Conservation (phyloP, 1,140 invertebrate species). For the Drosophila willistoni region DNA sequence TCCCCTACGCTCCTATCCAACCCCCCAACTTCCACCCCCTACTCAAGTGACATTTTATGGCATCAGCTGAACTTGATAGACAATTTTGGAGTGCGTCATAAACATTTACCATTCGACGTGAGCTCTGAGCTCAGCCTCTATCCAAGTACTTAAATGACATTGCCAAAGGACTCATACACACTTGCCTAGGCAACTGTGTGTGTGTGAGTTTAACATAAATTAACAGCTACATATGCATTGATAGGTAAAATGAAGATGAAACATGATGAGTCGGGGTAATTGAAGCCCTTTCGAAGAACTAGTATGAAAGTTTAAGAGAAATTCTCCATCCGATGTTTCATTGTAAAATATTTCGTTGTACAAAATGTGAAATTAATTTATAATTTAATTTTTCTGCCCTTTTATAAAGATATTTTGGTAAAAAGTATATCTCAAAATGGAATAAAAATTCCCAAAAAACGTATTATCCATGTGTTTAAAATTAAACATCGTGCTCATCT, state of each 20-base stretch:
- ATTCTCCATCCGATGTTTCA: neutral
- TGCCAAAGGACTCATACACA: slow-evolving; percentile 5
- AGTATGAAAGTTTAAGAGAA: neutral
- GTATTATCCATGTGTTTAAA: no score
- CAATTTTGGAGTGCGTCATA: slow-evolving; percentile 77
- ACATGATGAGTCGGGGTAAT: neutral
- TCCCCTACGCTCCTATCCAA: neutral
- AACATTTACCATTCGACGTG: slow-evolving; percentile 79
- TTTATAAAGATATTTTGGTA: no score
- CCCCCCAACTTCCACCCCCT: neutral
- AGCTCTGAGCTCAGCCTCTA: slow-evolving; percentile 26
- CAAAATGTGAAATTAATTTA: no score
- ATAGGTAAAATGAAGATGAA: slow-evolving; percentile 9
- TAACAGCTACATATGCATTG: slow-evolving; percentile 46
- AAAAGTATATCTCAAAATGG: no score
- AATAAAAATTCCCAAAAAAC: no score
- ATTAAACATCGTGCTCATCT: no score
- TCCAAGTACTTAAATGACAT: slow-evolving; percentile 8
- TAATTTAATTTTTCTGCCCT: no score
- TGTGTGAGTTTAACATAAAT: slow-evolving; percentile 50
- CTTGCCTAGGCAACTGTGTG: neutral
- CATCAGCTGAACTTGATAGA: slow-evolving; percentile 79
- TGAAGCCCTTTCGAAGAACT: neutral
- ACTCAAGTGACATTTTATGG: slow-evolving; percentile 71
- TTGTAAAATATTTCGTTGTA: no score